These are phyloP conservation scores for Vireo altiloquus DNA, from an alignment of 2,113 vertebrate genomes.

Conservation along the genomic window DNA sequence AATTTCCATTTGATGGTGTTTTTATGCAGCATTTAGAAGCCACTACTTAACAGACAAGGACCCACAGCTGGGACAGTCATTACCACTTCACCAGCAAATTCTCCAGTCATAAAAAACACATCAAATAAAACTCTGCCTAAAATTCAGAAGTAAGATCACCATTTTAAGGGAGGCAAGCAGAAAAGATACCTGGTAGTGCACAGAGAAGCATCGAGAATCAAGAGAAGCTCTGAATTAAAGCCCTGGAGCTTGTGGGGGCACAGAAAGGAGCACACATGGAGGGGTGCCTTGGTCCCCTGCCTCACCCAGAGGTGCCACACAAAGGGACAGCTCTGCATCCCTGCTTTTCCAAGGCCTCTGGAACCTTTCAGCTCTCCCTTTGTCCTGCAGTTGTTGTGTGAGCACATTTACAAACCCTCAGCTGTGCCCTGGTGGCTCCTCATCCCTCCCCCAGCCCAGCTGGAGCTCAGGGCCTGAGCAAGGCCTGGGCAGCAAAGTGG, in stretches of 20 bases:
- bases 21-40: not conserved
- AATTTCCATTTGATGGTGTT: not conserved
- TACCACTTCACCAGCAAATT: not conserved
- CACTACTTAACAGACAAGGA: not conserved
- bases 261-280: fast-evolving
- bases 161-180: not conserved
- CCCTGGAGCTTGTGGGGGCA: not conserved
- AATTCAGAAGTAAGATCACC: not conserved
- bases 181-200: not conserved
- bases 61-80: not conserved
- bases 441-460: not conserved
- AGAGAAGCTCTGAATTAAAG: not conserved
- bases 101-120: not conserved
- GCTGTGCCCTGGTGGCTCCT: not conserved
- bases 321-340: not conserved
- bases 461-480: not conserved
- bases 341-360: not conserved
- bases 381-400: not conserved
- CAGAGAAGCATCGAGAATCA: not conserved
- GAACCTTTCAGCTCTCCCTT: not conserved
- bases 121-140: not conserved
- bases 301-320: not conserved
- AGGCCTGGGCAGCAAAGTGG: not conserved
- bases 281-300: not conserved
- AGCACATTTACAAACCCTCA: not conserved